phyloP scores from a whole-genome alignment of 2,797 vertebrate species.

The Paramormyrops hopkinsi region DNA sequence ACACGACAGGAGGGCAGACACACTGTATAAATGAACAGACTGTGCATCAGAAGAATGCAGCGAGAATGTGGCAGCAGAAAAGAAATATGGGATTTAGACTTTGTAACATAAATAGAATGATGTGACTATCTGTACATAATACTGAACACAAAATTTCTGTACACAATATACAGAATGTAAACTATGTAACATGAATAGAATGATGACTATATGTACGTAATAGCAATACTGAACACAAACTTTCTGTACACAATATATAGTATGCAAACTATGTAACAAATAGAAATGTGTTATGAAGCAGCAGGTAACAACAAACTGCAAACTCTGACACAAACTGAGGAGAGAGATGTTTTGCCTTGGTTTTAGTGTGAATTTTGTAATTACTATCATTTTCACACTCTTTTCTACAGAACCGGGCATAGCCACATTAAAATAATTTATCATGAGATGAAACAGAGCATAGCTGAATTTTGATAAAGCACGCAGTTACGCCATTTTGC shows the following conservation, averaged over 20 bases:
- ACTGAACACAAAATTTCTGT: background rate
- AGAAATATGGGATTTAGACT: background rate
- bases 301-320: background rate
- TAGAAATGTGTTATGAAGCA: background rate
- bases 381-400: background rate
- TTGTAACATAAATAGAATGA: background rate
- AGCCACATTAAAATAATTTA: background rate
- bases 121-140: background rate
- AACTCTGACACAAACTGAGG: background rate
- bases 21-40: background rate
- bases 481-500: background rate
- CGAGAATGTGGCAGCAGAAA: background rate
- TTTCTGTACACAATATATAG: background rate
- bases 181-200: background rate
- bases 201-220: background rate
- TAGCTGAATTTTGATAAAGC: background rate
- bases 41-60: background rate
- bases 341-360: background rate
- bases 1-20: background rate
- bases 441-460: background rate
- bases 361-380: background rate
- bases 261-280: background rate
- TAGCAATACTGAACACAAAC: background rate
- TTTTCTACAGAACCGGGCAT: background rate
- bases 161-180: too few species aligned